Percentiles rank a stretch among this genome's conserved stretches.
phyloP scores from a whole-genome alignment of 2,888 invertebrate genomes.

The Dioctria rufipes region DNA sequence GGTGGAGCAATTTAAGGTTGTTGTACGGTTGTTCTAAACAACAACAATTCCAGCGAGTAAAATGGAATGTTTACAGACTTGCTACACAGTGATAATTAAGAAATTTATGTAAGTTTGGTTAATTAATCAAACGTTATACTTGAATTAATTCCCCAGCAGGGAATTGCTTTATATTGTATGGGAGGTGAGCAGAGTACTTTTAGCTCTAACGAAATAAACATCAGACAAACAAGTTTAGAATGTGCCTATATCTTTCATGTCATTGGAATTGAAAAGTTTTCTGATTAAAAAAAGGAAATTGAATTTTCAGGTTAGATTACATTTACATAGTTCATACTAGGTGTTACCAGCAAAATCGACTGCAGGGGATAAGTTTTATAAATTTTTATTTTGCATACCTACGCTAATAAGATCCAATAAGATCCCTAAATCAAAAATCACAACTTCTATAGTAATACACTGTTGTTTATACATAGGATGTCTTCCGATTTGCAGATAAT shows the following conservation, averaged over 20 bases:
- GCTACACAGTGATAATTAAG: conserved; percentile 41
- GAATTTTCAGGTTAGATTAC: too few species aligned
- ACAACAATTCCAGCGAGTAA: conserved; percentile 11
- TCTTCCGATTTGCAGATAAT: too few species aligned
- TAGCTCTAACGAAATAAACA: conserved; percentile 33
- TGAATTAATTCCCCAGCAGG: conserved; percentile 25
- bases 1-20: conserved; percentile 17
- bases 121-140: conserved; percentile 43
- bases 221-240: conserved; percentile 13
- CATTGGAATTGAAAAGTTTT: too few species aligned
- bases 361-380: too few species aligned
- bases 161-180: conserved; percentile 13
- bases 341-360: too few species aligned
- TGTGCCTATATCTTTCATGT: background rate
- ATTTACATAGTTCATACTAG: too few species aligned
- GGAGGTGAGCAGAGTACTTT: background rate
- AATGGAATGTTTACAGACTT: conserved; percentile 21
- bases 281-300: too few species aligned
- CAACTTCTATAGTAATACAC: too few species aligned
- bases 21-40: conserved; percentile 10
- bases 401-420: too few species aligned
- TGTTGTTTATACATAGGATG: too few species aligned
- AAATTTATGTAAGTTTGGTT: conserved; percentile 45
- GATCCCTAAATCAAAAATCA: too few species aligned
- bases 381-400: too few species aligned